These are phyloP conservation scores for Ctenodactylus gundi DNA, from an alignment of 2,113 vertebrate species.

Conservation along the genomic window DNA sequence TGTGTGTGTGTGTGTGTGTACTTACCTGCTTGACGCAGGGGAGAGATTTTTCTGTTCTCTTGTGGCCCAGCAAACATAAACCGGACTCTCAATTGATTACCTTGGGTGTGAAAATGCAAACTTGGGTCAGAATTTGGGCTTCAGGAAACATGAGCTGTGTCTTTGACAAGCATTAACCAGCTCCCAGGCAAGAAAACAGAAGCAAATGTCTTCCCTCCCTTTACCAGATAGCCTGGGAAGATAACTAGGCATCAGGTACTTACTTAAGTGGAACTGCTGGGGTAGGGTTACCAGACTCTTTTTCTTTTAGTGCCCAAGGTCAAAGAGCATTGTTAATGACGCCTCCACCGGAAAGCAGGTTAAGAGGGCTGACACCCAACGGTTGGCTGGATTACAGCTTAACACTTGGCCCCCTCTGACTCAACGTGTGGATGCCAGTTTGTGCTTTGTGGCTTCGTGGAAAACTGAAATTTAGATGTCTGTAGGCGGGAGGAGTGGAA, in stretches of 20 bases:
- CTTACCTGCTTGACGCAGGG: too few species aligned
- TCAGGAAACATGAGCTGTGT: not conserved
- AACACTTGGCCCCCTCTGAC: conserved; percentile 52
- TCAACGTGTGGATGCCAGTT: conserved; percentile 52
- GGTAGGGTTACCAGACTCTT: conserved; percentile 73
- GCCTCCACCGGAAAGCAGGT: conserved; percentile 76
- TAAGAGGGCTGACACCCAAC: conserved; percentile 70
- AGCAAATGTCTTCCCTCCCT: conserved; percentile 59
- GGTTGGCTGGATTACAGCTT: conserved; percentile 3
- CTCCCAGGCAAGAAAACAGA: not conserved
- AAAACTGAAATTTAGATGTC: conserved; percentile 57
- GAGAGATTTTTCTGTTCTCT: not conserved
- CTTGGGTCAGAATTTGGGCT: not conserved
- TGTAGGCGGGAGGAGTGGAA: conserved; percentile 58
- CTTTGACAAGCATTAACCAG: conserved; percentile 26
- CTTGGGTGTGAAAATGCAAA: not conserved
- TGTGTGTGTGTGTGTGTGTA: too few species aligned
- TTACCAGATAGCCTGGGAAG: conserved; percentile 65
- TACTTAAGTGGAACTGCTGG: conserved; percentile 73
- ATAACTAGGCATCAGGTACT: conserved; percentile 61
- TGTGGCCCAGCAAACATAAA: not conserved
- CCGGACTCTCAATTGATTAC: not conserved
- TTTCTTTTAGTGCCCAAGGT: conserved; percentile 71
- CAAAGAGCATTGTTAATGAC: conserved; percentile 76
- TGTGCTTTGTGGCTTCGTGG: not conserved